These are phyloP conservation scores for Prionailurus bengalensis DNA, from an alignment of 2,113 vertebrate species.

Conservation along the genomic window DNA sequence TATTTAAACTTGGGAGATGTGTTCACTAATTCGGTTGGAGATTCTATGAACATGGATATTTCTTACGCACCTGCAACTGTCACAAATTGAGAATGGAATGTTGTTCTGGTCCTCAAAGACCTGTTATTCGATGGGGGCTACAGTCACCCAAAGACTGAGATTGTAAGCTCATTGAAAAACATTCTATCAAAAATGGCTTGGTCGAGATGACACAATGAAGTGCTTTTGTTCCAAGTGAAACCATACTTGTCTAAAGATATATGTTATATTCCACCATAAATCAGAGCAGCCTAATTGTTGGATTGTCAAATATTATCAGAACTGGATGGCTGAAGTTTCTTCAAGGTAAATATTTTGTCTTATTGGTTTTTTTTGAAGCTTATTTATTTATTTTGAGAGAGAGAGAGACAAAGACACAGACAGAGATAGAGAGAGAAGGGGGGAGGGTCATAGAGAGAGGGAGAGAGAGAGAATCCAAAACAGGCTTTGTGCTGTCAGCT, in stretches of 20 bases:
- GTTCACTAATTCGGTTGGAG: neutral
- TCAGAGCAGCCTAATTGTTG: neutral
- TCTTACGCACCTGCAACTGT: neutral
- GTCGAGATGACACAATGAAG: neutral
- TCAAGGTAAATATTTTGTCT: neutral
- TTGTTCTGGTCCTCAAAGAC: neutral
- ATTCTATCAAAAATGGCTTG: neutral
- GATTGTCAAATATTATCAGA: neutral
- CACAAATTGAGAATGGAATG: neutral
- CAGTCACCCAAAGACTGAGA: neutral
- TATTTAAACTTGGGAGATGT: neutral
- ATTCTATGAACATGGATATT: neutral
- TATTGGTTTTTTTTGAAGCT: neutral
- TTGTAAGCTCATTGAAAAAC: neutral
- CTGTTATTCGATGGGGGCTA: neutral
- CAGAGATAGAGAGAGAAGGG: no score
- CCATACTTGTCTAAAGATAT: neutral
- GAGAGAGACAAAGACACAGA: no score
- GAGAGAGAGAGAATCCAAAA: no score
- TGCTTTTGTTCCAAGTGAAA: neutral
- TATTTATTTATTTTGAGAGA: no score
- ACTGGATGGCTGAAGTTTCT: neutral
- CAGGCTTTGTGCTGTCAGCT: no score
- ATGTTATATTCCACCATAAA: neutral
- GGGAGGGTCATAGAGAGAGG: no score